These are phyloP conservation scores for Noturus placidus DNA, from an alignment of 2,113 vertebrate species.

Conservation along the genomic window DNA sequence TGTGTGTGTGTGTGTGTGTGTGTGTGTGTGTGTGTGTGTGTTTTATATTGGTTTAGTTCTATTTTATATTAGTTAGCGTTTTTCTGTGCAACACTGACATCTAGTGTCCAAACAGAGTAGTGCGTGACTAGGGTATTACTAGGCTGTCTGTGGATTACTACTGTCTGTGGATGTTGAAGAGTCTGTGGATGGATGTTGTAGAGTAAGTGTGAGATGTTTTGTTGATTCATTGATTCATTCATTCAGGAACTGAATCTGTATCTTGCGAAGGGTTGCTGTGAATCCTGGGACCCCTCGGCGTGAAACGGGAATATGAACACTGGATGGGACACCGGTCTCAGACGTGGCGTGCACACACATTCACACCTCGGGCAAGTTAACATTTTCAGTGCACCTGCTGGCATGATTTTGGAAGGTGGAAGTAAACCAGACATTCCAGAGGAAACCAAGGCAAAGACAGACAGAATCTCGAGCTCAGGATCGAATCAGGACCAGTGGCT, in stretches of 20 bases:
- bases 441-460: background rate
- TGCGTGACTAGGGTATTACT: background rate
- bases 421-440: background rate
- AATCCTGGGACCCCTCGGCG: background rate
- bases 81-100: constrained; percentile 31
- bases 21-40: too few relatives aligned
- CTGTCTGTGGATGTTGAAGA: background rate
- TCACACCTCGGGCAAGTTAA: background rate
- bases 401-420: background rate
- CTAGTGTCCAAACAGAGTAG: constrained; percentile 7
- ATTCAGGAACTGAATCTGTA: too few relatives aligned
- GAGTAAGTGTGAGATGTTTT: background rate
- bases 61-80: too few relatives aligned
- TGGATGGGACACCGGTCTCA: background rate
- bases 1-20: too few relatives aligned
- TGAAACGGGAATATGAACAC: background rate
- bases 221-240: background rate
- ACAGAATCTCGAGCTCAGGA: background rate
- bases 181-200: too few relatives aligned
- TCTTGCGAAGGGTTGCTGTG: background rate
- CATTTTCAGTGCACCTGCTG: background rate
- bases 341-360: background rate
- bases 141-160: too few relatives aligned
- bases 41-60: too few relatives aligned
- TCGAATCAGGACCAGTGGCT: background rate